These are phyloP conservation scores for Folsomia candida DNA, from an alignment of 2,888 invertebrate species.

Conservation along the genomic window DNA sequence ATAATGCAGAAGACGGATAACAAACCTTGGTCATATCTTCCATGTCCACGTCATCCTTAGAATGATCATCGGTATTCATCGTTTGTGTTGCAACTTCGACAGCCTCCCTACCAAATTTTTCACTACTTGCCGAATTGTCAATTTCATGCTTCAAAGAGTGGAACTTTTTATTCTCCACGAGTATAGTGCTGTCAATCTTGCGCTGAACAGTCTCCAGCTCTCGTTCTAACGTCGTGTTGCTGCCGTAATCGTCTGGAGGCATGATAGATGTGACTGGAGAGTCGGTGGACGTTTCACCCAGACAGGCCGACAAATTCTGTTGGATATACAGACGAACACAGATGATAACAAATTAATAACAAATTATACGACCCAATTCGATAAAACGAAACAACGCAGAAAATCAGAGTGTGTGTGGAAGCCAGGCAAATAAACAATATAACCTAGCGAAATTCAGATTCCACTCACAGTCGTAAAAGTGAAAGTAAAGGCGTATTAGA, in stretches of 20 bases:
- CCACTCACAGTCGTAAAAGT: background rate
- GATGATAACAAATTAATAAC: too few species aligned
- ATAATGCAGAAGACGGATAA: too few species aligned
- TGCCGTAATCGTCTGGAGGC: background rate
- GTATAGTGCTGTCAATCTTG: slow-evolving; percentile 52
- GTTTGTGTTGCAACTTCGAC: background rate
- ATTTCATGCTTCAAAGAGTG: slow-evolving; percentile 47
- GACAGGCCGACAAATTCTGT: slow-evolving; percentile 40
- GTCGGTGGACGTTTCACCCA: slow-evolving; percentile 46
- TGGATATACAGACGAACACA: slow-evolving; percentile 17
- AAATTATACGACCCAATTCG: too few species aligned
- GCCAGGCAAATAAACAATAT: too few species aligned
- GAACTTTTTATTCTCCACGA: slow-evolving; percentile 52
- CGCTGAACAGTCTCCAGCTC: slow-evolving; percentile 51
- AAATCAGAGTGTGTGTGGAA: too few species aligned
- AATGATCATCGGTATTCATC: too few species aligned
- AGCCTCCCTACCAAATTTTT: too few species aligned
- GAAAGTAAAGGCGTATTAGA: background rate
- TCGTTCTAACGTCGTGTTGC: slow-evolving; percentile 48
- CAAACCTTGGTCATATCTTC: background rate
- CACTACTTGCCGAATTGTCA: background rate
- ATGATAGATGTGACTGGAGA: slow-evolving; percentile 1
- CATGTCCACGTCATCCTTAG: background rate
- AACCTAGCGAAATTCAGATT: too few species aligned
- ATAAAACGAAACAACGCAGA: too few species aligned